These are phyloP conservation scores for Aphodius sticticus DNA, from an alignment of 2,888 invertebrate genomes.

Conservation along the genomic window DNA sequence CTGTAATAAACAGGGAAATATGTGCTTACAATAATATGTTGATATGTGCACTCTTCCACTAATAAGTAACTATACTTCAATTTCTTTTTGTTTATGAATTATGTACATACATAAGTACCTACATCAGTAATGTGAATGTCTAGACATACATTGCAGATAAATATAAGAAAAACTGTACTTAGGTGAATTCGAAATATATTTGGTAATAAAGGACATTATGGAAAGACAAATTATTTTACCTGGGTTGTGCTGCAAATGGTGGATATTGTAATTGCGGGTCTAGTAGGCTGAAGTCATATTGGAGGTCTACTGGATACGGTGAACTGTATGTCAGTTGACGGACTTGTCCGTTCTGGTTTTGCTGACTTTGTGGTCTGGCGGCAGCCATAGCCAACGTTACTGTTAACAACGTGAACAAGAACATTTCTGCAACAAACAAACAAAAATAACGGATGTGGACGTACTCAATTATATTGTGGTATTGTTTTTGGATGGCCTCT, in stretches of 20 bases:
- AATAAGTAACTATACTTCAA: too few species aligned
- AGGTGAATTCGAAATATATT: not conserved
- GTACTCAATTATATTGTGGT: not conserved
- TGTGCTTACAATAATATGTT: too few species aligned
- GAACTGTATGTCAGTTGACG: constrained; percentile 33
- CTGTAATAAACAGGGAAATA: too few species aligned
- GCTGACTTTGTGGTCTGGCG: constrained; percentile 22
- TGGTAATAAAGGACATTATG: not conserved
- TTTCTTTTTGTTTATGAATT: too few species aligned
- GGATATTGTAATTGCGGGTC: constrained; percentile 40
- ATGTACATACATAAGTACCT: too few species aligned
- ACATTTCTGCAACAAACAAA: constrained; percentile 26
- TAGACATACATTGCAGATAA: too few species aligned
- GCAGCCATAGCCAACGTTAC: constrained; percentile 25
- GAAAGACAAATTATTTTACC: constrained; percentile 20
- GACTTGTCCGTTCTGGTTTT: constrained; percentile 35
- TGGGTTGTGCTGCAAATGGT: constrained; percentile 28
- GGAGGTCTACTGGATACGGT: constrained; percentile 33
- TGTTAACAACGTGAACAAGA: constrained; percentile 22
- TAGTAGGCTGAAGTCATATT: constrained; percentile 36
- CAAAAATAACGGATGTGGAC: not conserved
- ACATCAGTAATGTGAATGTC: too few species aligned
- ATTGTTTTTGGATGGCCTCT: too few species aligned
- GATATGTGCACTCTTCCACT: too few species aligned
- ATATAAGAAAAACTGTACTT: not conserved